Conservation (phyloP, 2,113 vertebrate species). For the Antechinus flavipes region DNA sequence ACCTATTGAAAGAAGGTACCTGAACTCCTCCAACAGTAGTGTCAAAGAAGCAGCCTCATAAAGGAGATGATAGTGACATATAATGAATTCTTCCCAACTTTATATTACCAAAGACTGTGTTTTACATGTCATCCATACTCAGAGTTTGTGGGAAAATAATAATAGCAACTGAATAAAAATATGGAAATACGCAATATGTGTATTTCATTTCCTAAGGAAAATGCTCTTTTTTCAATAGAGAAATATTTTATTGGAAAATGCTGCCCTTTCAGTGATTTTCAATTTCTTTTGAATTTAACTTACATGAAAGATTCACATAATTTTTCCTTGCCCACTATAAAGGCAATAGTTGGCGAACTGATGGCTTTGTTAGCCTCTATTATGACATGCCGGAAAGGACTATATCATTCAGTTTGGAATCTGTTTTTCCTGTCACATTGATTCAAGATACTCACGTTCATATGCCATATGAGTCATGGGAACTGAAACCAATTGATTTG, state of each 20-base stretch:
- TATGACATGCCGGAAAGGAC: conserved; percentile 75
- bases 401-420: conserved; percentile 86
- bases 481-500: conserved; percentile 84
- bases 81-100: not conserved
- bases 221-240: not conserved
- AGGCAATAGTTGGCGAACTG: conserved; percentile 90
- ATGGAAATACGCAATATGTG: not conserved
- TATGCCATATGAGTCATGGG: conserved; percentile 92
- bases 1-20: not conserved
- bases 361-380: conserved; percentile 81
- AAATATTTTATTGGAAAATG: not conserved
- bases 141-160: not conserved
- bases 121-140: not conserved
- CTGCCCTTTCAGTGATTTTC: not conserved
- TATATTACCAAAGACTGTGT: not conserved
- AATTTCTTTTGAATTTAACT: conserved; percentile 11
- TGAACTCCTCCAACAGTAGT: not conserved
- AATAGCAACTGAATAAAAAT: not conserved
- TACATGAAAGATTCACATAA: not conserved
- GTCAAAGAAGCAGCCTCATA: not conserved
- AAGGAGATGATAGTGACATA: not conserved
- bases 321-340: conserved; percentile 31
- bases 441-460: conserved; percentile 90
- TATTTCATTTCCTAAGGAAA: not conserved
- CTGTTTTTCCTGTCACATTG: conserved; percentile 87